These are phyloP conservation scores for Nothobranchius kuhntae DNA, from an alignment of 2,113 vertebrate species.

Conservation along the genomic window DNA sequence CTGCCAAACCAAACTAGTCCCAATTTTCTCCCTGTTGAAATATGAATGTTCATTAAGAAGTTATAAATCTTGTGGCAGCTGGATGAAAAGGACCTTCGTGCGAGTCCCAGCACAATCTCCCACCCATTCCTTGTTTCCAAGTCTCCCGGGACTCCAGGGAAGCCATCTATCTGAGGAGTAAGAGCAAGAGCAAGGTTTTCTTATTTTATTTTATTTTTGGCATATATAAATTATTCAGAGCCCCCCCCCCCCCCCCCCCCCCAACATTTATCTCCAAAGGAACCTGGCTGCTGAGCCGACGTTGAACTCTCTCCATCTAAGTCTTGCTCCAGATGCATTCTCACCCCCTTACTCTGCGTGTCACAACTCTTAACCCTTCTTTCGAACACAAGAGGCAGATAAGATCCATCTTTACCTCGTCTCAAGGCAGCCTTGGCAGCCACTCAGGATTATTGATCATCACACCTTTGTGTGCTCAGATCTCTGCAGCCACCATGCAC, in stretches of 20 bases:
- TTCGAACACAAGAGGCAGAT: constrained; percentile 28
- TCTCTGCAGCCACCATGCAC: constrained; percentile 32
- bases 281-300: constrained; percentile 57
- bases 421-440: constrained; percentile 59
- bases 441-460: constrained; percentile 72
- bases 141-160: constrained; percentile 41
- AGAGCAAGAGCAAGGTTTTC: constrained; percentile 63
- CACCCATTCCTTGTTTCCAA: constrained; percentile 53
- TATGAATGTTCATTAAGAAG: constrained; percentile 60
- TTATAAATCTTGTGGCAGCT: constrained; percentile 32
- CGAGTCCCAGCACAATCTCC: constrained; percentile 27
- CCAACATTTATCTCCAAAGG: constrained; percentile 69
- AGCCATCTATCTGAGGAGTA: constrained; percentile 58
- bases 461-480: constrained; percentile 48
- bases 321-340: constrained; percentile 58
- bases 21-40: constrained; percentile 45
- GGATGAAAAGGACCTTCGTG: constrained; percentile 40
- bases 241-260: constrained; percentile 45
- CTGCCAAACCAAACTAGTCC: constrained; percentile 9
- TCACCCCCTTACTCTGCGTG: constrained; percentile 23
- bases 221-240: constrained; percentile 77
- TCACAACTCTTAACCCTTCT: constrained; percentile 24
- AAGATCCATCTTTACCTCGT: constrained; percentile 68
- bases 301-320: constrained; percentile 60
- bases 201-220: constrained; percentile 67